Evolutionary conservation across 2,888 invertebrate genomes (phyloP).

Genomic region (Hypselothyrea guttata): DNA sequence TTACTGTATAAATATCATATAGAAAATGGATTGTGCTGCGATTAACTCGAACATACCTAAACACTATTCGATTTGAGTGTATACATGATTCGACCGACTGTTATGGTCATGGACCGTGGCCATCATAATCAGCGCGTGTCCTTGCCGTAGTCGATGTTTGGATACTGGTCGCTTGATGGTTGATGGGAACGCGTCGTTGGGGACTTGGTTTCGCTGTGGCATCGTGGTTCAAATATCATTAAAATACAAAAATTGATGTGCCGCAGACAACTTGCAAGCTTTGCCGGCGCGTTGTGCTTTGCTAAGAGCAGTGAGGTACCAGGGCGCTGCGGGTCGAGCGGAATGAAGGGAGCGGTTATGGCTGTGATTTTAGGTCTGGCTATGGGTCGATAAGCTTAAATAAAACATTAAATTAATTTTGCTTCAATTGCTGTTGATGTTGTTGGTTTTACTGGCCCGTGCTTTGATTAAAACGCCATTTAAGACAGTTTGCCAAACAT

Average conservation of each 20-base stretch:
- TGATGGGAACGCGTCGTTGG: too few relatives aligned
- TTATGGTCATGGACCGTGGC: conserved; percentile 34
- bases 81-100: not conserved
- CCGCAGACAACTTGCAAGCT: conserved; percentile 28
- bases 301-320: not conserved
- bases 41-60: too few relatives aligned
- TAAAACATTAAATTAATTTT: conserved; percentile 69
- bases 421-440: conserved; percentile 16
- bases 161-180: too few relatives aligned
- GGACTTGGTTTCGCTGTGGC: conserved; percentile 20
- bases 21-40: too few relatives aligned
- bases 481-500: conserved; percentile 56
- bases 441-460: conserved; percentile 41
- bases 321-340: too few relatives aligned
- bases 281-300: too few relatives aligned
- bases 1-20: too few relatives aligned
- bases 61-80: not conserved
- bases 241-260: conserved; percentile 74
- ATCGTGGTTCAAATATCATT: conserved; percentile 68
- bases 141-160: conserved; percentile 4
- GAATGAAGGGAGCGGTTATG: not conserved
- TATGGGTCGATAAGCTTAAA: conserved; percentile 24
- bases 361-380: not conserved
- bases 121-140: conserved; percentile 19
- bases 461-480: conserved; percentile 67